Percentiles rank a stretch among this genome's conserved stretches.
These are phyloP conservation scores for Crocuta crocuta DNA, from an alignment of 2,113 vertebrate genomes.

Conservation along the genomic window DNA sequence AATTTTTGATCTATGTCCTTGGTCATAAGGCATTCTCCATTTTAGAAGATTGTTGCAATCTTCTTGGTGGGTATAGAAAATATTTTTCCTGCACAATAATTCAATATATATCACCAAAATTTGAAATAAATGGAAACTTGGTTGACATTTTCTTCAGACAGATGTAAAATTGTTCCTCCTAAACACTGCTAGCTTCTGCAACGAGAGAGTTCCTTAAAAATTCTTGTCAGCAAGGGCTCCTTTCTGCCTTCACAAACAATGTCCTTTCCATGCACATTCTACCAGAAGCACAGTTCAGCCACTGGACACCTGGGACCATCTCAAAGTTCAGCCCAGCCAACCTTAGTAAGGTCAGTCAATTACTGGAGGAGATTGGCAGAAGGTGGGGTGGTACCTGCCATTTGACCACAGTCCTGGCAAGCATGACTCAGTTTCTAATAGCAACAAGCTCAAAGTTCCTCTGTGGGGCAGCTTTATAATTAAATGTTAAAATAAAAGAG, in stretches of 20 bases:
- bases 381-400: slow-evolving; percentile 70
- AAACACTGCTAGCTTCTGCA: slow-evolving; percentile 57
- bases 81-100: slow-evolving; percentile 76
- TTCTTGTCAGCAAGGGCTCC: slow-evolving; percentile 11
- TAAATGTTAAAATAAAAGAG: slow-evolving; percentile 81
- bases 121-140: slow-evolving; percentile 83
- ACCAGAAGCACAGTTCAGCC: slow-evolving; percentile 78
- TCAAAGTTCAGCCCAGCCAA: slow-evolving; percentile 88
- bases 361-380: slow-evolving; percentile 67
- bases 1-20: slow-evolving; percentile 79
- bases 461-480: slow-evolving; percentile 81
- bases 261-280: slow-evolving; percentile 79
- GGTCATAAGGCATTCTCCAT: slow-evolving; percentile 77
- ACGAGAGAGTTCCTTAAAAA: slow-evolving; percentile 69
- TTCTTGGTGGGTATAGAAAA: slow-evolving; percentile 71
- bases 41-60: slow-evolving; percentile 83
- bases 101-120: slow-evolving; percentile 77
- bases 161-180: slow-evolving; percentile 70
- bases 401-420: slow-evolving; percentile 80
- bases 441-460: slow-evolving; percentile 88
- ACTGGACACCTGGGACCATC: slow-evolving; percentile 70
- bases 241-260: background rate
- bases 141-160: slow-evolving; percentile 67
- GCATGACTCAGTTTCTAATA: slow-evolving; percentile 89
- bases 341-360: slow-evolving; percentile 87